Evolutionary conservation across 2,797 vertebrate species (phyloP), one percentile per base, ranked within the genome.

Genomic region (Falco novaeseelandiae): DNA sequence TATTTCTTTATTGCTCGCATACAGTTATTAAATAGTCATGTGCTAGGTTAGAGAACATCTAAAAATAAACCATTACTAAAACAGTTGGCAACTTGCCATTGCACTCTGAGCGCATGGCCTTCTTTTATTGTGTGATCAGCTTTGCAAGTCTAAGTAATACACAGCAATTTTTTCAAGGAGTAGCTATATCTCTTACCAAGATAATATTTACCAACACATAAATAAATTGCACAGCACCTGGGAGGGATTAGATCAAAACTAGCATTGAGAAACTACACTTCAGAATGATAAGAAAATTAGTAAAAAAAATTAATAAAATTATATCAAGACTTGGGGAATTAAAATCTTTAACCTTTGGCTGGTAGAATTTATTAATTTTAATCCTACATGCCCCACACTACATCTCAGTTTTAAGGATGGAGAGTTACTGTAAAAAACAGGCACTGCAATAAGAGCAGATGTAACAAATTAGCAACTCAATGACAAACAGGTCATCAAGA

Each of bases 31-130:
- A 89, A 55, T 18, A 6, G 3, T 66, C 30, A 94, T 54, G 44
- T 81, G 73, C 63, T 95, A 94, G 54, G 30, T 84, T 91, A 86
- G 29, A 84, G 23, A 92, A 87, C 70, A 76, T 40, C 52, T 94
- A 57, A 73, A 97, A 89, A 89, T 49, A 84, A 95, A 55, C 48
- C 94, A 48, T 46, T 93, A 87, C 83, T 94, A 92, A 97, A 92
- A 81, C 42, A 93, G 32, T 22, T 88, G 67, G 40, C 36, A 77
- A 18, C 10, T 87, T 94, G 78, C 52, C 70, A 66, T 80, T 89
- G 77, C 66, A 61, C 25, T 79, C 40, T 36, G 36, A 44, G 32
- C 74, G 6, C 13, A 27, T 14, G 14, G 32, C 18, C 8, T 36
- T 54, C 55, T 87, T 70, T 78, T 38, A 44, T 9, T 67, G 3